Evolutionary conservation across 1,140 invertebrate species (phyloP).

Genomic region (Planococcus citri): DNA sequence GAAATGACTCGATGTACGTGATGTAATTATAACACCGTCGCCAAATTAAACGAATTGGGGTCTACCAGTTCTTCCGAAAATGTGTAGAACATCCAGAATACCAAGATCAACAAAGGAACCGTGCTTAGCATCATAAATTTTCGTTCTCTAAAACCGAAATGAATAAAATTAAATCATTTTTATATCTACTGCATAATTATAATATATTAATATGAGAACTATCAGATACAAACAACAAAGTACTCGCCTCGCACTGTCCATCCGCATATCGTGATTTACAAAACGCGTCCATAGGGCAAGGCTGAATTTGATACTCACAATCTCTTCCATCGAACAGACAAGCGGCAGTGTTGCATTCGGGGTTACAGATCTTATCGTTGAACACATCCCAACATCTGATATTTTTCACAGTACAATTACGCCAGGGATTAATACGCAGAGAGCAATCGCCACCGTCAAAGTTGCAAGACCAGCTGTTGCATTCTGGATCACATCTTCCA

Average conservation of each 20-base stretch:
- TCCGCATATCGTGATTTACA: constrained; percentile 86
- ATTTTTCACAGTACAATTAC: constrained; percentile 72
- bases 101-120: constrained; percentile 90
- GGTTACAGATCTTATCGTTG: constrained; percentile 73
- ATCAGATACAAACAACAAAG: constrained; percentile 15
- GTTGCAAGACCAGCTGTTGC: constrained; percentile 82
- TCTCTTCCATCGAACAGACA: constrained; percentile 91
- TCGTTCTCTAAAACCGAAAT: constrained; percentile 64
- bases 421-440: constrained; percentile 82
- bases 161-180: too few relatives aligned
- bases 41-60: constrained; percentile 84
- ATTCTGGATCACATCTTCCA: constrained; percentile 76
- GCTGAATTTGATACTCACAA: constrained; percentile 65
- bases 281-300: constrained; percentile 81
- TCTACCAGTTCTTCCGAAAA: constrained; percentile 94
- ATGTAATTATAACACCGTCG: constrained; percentile 91
- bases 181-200: constrained; percentile 13
- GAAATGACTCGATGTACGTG: constrained; percentile 88
- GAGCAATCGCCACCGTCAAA: constrained; percentile 96
- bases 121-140: constrained; percentile 93
- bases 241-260: constrained; percentile 69
- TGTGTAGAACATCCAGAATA: constrained; percentile 96
- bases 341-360: constrained; percentile 80
- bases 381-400: constrained; percentile 84
- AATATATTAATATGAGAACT: neutral